Evolutionary conservation across 2,113 vertebrate genomes (phyloP), one percentile per base, ranked within the genome.

Genomic region (Axis porcinus): DNA sequence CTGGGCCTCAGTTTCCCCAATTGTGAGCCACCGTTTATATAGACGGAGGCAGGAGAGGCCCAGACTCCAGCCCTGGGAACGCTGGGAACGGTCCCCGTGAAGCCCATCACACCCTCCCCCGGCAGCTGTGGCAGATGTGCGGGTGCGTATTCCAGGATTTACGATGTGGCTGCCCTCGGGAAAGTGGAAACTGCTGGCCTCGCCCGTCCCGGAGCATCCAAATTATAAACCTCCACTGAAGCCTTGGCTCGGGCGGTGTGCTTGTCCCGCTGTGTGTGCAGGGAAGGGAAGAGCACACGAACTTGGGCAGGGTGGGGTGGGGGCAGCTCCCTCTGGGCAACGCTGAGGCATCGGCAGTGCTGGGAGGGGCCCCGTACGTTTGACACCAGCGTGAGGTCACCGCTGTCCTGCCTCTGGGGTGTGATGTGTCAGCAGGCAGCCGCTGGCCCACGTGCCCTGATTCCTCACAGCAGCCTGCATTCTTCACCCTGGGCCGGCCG

Each of bases 371-470:
- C 88, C 57, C n/a, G 36, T 82, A 93, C 45, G 58, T 62, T 93
- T 43, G 97, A 97, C 93, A 60, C 85, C 14, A 52, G 94, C 86
- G 76, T 98, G 23, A 98, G 85, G 97, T 98, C 95, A 98, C 70
- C 0, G 2, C 84, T 10, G 19, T 28, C 70, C 92, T 85, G 54
- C 58, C 86, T 43, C 83, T 7, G 33, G 95, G 95, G 90, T 21
- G 58, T 16, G 54, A 55, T 78, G 85, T 97, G 96, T 97, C 97
- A 83, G 89, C 55, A 43, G 70, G 84, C 83, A 23, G 93, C 28
- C 0, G 45, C 3, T 23, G 84, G 94, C 70, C 52, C 0, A 15
- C 6, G 4, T 0, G 17, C 27, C 6, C 1, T 92, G 96, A 95
- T 36, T 97, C 67, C 67, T 74, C 97, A 91, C 1, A 25, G 95